phyloP scores from a whole-genome alignment of 2,888 invertebrate genomes.

The Eristalinus sepulchralis region DNA sequence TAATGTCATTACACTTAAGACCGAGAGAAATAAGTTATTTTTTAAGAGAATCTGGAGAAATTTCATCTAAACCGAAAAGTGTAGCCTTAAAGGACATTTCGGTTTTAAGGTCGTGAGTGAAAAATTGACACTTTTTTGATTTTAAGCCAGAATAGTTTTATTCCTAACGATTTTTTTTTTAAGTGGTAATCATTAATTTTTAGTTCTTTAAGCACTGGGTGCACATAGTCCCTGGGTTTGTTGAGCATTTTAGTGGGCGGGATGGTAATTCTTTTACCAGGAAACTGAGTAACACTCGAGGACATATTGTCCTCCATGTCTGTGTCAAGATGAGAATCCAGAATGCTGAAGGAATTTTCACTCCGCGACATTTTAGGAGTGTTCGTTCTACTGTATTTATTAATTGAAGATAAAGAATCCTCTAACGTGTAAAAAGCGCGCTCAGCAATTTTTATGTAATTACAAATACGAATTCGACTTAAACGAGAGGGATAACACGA shows the following conservation, averaged over 20 bases:
- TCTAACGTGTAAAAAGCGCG: no score
- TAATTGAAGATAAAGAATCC: no score
- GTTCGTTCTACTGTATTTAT: no score
- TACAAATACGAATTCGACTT: no score
- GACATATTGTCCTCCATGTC: background rate
- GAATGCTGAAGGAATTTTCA: no score
- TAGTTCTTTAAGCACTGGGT: background rate
- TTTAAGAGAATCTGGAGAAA: background rate
- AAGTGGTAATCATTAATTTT: background rate
- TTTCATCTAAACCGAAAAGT: background rate
- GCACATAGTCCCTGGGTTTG: background rate
- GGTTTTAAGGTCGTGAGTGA: conserved; percentile 8
- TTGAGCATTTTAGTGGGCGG: background rate
- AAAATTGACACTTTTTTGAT: conserved; percentile 23
- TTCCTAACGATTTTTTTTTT: conserved; percentile 30
- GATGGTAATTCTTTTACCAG: background rate
- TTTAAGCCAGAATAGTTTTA: conserved; percentile 22
- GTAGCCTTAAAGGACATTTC: background rate
- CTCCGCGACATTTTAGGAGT: no score
- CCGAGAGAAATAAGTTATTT: background rate
- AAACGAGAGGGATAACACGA: no score
- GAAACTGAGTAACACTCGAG: background rate
- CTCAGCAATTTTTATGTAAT: no score
- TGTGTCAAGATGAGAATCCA: background rate
- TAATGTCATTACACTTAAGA: conserved; percentile 3